Conservation (phyloP, 2,888 invertebrate species). For the Heliconius ismenius region DNA sequence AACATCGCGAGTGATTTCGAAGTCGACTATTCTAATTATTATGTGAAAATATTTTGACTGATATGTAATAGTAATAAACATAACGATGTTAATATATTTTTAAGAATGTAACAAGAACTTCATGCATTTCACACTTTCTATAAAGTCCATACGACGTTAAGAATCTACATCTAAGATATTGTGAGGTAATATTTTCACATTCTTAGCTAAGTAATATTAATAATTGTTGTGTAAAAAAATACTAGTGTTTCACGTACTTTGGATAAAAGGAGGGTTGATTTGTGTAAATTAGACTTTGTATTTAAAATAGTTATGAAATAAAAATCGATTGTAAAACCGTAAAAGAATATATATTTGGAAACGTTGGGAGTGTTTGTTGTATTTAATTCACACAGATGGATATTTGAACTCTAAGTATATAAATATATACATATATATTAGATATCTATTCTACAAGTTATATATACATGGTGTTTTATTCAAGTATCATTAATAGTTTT, state of each 20-base stretch:
- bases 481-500: slow-evolving; percentile 56
- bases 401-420: slow-evolving; percentile 70
- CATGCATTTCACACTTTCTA: slow-evolving; percentile 81
- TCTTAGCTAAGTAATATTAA: slow-evolving; percentile 67
- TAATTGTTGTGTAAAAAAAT: slow-evolving; percentile 72
- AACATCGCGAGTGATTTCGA: slow-evolving; percentile 33
- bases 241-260: slow-evolving; percentile 75
- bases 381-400: slow-evolving; percentile 69
- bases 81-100: slow-evolving; percentile 79
- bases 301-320: slow-evolving; percentile 70
- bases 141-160: slow-evolving; percentile 78
- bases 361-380: slow-evolving; percentile 78
- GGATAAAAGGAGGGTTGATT: slow-evolving; percentile 73
- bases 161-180: slow-evolving; percentile 69
- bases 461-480: slow-evolving; percentile 61
- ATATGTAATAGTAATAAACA: slow-evolving; percentile 66
- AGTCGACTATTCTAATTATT: slow-evolving; percentile 57
- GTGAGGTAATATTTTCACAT: slow-evolving; percentile 80
- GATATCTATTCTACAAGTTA: slow-evolving; percentile 64
- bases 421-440: slow-evolving; percentile 49
- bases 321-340: slow-evolving; percentile 70
- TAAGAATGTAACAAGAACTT: slow-evolving; percentile 78
- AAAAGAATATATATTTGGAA: slow-evolving; percentile 80
- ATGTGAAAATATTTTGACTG: slow-evolving; percentile 80
- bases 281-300: slow-evolving; percentile 77